These are phyloP conservation scores for Kradibia gibbosae DNA, from an alignment of 1,140 invertebrate species.

Conservation along the genomic window DNA sequence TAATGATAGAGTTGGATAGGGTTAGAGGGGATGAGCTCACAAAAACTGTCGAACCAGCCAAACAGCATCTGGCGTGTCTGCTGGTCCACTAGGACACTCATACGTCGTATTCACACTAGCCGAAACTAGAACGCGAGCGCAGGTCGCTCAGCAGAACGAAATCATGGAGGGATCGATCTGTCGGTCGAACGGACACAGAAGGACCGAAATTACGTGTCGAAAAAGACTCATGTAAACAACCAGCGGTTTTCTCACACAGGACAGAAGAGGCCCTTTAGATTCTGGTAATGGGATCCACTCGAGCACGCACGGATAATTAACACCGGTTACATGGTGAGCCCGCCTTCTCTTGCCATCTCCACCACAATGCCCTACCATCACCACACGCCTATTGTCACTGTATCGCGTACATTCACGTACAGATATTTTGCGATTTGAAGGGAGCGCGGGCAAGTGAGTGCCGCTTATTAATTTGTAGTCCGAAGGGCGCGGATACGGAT, in stretches of 20 bases:
- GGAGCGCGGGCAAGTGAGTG: neutral
- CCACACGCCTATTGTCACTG: no score
- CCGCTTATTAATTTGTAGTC: conserved; percentile 38
- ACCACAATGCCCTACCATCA: neutral
- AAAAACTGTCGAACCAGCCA: conserved; percentile 22
- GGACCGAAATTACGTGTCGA: neutral
- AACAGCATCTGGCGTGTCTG: conserved; percentile 44
- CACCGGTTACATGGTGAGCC: conserved; percentile 55
- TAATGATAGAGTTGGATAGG: no score
- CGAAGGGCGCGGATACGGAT: conserved; percentile 34
- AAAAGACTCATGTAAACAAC: conserved; percentile 37
- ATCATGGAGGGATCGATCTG: neutral
- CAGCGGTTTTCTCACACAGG: neutral
- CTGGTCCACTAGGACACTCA: conserved; percentile 1
- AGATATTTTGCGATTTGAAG: conserved; percentile 41
- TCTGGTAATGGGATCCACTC: conserved; percentile 17
- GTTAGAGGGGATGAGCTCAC: neutral
- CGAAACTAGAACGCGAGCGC: conserved; percentile 14
- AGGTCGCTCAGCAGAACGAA: no score
- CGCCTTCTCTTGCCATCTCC: neutral
- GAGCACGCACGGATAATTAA: conserved; percentile 57
- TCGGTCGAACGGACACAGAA: neutral
- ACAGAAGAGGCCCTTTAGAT: neutral
- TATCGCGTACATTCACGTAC: no score
- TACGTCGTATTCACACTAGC: neutral